Evolutionary conservation across 2,888 invertebrate genomes (phyloP).

Genomic region (Rhorus exstirpatorius): DNA sequence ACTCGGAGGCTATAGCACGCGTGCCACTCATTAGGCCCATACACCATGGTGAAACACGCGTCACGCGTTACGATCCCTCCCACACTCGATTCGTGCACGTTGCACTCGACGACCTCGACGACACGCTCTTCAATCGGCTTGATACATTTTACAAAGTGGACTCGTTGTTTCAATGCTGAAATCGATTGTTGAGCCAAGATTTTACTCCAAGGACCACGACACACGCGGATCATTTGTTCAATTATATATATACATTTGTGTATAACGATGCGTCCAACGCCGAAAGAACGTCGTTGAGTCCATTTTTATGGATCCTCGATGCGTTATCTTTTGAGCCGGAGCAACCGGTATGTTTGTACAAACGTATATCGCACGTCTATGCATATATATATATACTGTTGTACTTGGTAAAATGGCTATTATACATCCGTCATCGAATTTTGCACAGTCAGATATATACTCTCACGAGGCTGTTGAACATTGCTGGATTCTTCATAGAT

Average conservation of each 20-base stretch:
- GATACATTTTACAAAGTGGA: constrained; percentile 36
- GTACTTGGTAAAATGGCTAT: too few species aligned
- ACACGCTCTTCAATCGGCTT: constrained; percentile 26
- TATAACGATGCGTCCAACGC: not conserved
- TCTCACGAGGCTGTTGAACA: too few species aligned
- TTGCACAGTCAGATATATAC: too few species aligned
- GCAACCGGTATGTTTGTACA: constrained; percentile 2
- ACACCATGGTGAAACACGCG: constrained; percentile 77
- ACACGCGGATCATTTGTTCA: constrained; percentile 1
- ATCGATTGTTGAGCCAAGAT: constrained; percentile 18
- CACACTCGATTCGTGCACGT: not conserved
- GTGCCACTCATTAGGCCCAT: constrained; percentile 83
- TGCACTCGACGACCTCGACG: constrained; percentile 25
- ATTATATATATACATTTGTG: not conserved
- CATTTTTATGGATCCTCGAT: too few species aligned
- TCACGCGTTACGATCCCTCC: constrained; percentile 2
- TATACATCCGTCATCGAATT: too few species aligned
- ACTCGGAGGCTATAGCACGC: constrained; percentile 75
- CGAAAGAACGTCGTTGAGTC: too few species aligned
- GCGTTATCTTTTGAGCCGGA: not conserved
- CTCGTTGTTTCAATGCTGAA: not conserved
- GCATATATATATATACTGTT: too few species aligned
- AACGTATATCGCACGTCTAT: too few species aligned
- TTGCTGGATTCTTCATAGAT: too few species aligned
- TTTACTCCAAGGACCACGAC: constrained; percentile 1